A percentile compares a stretch with the other conserved stretches of the same genome.
phyloP scores from a whole-genome alignment of 2,888 invertebrate species.

The Spilosoma lubricipeda region DNA sequence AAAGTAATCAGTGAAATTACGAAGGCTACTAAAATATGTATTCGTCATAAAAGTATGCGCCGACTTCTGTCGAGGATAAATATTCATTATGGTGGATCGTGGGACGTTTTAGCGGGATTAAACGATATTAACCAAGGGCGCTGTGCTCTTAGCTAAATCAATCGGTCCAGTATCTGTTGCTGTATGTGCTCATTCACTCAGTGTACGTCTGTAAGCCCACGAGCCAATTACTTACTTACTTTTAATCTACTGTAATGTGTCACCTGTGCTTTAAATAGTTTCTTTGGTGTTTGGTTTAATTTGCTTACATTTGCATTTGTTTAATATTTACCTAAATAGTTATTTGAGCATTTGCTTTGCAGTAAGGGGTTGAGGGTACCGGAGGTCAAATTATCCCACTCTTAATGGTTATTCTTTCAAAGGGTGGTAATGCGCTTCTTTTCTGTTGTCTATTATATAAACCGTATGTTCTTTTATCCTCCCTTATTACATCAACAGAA shows the following conservation, averaged over 20 bases:
- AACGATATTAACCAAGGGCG: slow-evolving; percentile 78
- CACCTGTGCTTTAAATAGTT: slow-evolving; percentile 8
- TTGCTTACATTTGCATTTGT: not conserved
- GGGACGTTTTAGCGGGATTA: slow-evolving; percentile 85
- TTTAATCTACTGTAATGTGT: slow-evolving; percentile 27
- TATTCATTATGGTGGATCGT: slow-evolving; percentile 85
- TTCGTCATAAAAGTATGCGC: slow-evolving; percentile 85
- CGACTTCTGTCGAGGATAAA: slow-evolving; percentile 82
- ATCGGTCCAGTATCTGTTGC: slow-evolving; percentile 62
- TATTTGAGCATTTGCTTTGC: too few relatives aligned
- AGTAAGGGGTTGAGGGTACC: too few relatives aligned
- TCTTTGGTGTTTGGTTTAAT: not conserved
- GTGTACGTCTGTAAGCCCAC: slow-evolving; percentile 12
- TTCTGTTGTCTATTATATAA: too few relatives aligned
- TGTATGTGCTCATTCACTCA: slow-evolving; percentile 28
- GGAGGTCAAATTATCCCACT: too few relatives aligned
- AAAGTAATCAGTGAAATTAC: slow-evolving; percentile 85
- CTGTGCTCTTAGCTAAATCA: slow-evolving; percentile 78
- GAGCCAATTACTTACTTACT: slow-evolving; percentile 32
- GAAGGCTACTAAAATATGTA: slow-evolving; percentile 85
- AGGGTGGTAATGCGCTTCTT: not conserved
- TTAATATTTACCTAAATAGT: not conserved
- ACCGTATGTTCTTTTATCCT: too few relatives aligned
- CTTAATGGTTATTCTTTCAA: not conserved
- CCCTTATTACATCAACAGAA: too few relatives aligned